Conservation (phyloP, 2,797 vertebrate genomes). For the Malurus leucopterus region DNA sequence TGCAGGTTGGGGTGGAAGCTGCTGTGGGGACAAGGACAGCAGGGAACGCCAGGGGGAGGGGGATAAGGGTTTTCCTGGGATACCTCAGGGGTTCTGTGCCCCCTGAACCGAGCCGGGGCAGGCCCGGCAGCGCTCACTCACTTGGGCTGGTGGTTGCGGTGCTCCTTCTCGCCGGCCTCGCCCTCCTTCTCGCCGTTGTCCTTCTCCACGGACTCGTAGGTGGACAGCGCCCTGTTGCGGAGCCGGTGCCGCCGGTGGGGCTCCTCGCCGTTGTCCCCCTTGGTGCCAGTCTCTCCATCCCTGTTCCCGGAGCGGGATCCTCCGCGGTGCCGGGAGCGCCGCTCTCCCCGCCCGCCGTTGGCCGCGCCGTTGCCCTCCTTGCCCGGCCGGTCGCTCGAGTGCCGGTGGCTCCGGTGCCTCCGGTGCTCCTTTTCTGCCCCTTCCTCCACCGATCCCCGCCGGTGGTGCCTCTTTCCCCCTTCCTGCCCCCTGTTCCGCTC, state of each 20-base stretch:
- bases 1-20: background rate
- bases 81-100: rapidly evolving
- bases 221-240: constrained; percentile 73
- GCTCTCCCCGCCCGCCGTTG: constrained; percentile 71
- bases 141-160: constrained; percentile 75
- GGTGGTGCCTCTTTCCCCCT: constrained; percentile 71
- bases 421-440: constrained; percentile 67
- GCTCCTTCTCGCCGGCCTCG: constrained; percentile 60
- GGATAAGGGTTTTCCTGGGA: background rate
- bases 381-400: constrained; percentile 61
- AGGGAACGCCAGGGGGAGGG: rapidly evolving
- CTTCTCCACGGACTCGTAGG: constrained; percentile 73
- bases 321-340: constrained; percentile 79
- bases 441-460: constrained; percentile 76
- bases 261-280: constrained; percentile 76
- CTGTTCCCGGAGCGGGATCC: constrained; percentile 71
- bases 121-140: background rate
- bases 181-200: constrained; percentile 70
- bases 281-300: constrained; percentile 68
- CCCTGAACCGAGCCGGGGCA: rapidly evolving
- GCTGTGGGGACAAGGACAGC: background rate
- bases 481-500: constrained; percentile 78
- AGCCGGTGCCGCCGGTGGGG: constrained; percentile 73
- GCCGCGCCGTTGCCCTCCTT: constrained; percentile 79
- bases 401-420: constrained; percentile 72